Base-by-base conservation (phyloP, 37 sponge, comb jelly and placozoan species). In the Cliona cf. orientalis region DNA sequence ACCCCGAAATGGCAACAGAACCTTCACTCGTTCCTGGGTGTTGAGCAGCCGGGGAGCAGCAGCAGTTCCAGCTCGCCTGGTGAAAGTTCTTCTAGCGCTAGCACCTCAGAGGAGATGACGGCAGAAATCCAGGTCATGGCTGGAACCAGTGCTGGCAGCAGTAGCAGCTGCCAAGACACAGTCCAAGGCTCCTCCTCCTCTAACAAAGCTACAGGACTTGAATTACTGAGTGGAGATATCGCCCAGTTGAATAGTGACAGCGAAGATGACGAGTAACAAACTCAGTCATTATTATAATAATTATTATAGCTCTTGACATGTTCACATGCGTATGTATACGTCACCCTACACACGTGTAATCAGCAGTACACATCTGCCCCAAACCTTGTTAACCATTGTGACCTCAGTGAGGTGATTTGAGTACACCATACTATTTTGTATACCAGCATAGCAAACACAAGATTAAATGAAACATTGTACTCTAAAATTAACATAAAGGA, bases 1-100 rank as follows among this genome's bases (percentile, higher is more conserved):
- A 83, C 74, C 9, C 91, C 91, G 21, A 60, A 71, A 21, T 86
- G 91, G 83, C 91, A 91, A 59, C 86, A 91, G 68, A 87, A 82
- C 7, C 45, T 84, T 12, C 59, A 66, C 42, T 38, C 57, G 9
- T 84, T 80, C 71, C 26, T 79, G 19, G 61, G 71, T 11, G 73
- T 45, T 14, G 45, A 42, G 45, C 22, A 38, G 5, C 17, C 61
- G n/a, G 21, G 41, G 7, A 57, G 40, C 59, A 59, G 61, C 38
- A 37, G 55, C 37, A 31, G 35, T 32, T 49, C 55, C 17, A 58
- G 57, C 5, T 56, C 4, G 43, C 14, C 38, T 7, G 59, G 33
- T 7, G 42, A 42, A 12, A 3, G 76, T 39, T 57, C 60, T 0
- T 36, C 76, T 26, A 25, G 14, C 38, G 32, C 36, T 42, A 34